Evolutionary conservation across 2,888 invertebrate genomes (phyloP).

Genomic region (Cotesia congregata): DNA sequence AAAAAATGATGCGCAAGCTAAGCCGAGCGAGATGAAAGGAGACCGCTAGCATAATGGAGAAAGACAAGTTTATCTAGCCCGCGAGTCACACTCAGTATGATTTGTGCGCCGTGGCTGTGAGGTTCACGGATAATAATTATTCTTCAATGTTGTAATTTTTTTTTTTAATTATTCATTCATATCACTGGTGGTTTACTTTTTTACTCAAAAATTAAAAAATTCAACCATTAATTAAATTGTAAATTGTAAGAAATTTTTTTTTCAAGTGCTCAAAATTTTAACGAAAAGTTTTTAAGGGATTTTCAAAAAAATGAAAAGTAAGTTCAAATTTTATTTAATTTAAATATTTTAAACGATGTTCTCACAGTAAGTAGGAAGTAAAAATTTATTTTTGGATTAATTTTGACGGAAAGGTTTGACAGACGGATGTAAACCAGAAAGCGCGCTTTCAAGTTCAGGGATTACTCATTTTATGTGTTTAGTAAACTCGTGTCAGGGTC

Average conservation of each 20-base stretch:
- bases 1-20: background rate
- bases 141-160: background rate
- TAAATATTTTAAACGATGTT: too few species aligned
- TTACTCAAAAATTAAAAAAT: background rate
- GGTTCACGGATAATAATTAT: constrained; percentile 18
- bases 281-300: too few species aligned
- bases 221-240: too few species aligned
- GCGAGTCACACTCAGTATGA: constrained; percentile 30
- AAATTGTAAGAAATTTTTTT: too few species aligned
- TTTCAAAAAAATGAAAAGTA: too few species aligned
- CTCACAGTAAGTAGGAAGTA: background rate
- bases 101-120: constrained; percentile 30
- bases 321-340: too few species aligned
- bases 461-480: background rate
- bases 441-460: constrained; percentile 9
- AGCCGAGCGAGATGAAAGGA: background rate
- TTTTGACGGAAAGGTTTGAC: background rate
- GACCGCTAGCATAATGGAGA: background rate
- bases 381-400: background rate
- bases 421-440: background rate
- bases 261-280: too few species aligned
- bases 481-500: constrained; percentile 7
- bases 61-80: constrained; percentile 23
- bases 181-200: background rate
- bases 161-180: background rate